phyloP scores from a whole-genome alignment of 1,140 invertebrate genomes.

The Potamilus streckersoni region DNA sequence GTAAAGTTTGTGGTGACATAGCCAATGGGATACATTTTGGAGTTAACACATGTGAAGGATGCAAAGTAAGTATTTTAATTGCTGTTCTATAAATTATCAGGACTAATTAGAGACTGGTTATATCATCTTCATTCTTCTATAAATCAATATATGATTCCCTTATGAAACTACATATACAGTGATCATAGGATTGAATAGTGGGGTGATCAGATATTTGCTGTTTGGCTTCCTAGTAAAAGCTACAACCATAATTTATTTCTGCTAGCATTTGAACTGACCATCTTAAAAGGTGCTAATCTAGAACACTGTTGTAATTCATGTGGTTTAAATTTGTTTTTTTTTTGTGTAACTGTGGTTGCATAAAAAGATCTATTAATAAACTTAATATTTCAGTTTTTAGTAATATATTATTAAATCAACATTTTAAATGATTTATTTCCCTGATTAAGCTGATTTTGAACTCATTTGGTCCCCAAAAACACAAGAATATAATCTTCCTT shows the following conservation, averaged over 20 bases:
- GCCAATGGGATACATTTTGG: constrained; percentile 72
- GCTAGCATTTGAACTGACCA: not conserved
- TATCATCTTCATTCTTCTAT: not conserved
- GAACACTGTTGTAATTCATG: too few relatives aligned
- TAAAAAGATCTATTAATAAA: not conserved
- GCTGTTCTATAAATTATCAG: not conserved
- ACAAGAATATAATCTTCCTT: too few relatives aligned
- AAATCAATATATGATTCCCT: not conserved
- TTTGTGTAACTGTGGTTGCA: not conserved
- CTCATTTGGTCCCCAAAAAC: too few relatives aligned
- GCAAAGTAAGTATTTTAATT: constrained; percentile 60
- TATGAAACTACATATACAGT: not conserved
- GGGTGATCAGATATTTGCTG: not conserved
- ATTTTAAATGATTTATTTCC: too few relatives aligned
- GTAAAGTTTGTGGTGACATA: constrained; percentile 70
- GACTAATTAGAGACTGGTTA: not conserved
- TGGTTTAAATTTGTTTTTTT: not conserved
- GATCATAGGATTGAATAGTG: not conserved
- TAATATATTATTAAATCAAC: too few relatives aligned
- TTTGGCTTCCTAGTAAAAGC: not conserved
- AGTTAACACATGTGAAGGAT: constrained; percentile 71
- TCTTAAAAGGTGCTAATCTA: not conserved
- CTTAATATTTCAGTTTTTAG: not conserved
- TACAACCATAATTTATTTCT: not conserved
- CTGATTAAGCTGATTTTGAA: too few relatives aligned